A percentile compares a stretch with the other conserved stretches of the same genome.
Evolutionary conservation across 2,113 vertebrate genomes (phyloP).

Genomic region (Ctenomys sociabilis): DNA sequence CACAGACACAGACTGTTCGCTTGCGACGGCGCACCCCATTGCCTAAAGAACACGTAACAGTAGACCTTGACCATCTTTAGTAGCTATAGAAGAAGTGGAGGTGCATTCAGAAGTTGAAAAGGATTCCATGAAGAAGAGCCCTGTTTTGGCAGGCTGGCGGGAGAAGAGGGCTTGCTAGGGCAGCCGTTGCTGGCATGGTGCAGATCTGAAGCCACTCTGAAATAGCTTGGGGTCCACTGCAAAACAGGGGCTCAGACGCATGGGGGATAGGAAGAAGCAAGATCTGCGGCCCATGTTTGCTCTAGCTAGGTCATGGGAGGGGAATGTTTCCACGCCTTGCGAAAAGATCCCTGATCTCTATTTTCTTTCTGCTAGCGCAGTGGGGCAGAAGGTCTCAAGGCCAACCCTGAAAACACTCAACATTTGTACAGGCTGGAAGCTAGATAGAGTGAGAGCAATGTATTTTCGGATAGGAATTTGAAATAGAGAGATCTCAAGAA

Average conservation of each 20-base stretch:
- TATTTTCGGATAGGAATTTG: not conserved
- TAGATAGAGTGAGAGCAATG: not conserved
- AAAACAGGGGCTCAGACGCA: not conserved
- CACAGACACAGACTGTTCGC: not conserved
- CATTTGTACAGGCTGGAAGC: not conserved
- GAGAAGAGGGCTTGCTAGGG: not conserved
- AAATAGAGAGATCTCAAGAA: not conserved
- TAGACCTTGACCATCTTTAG: not conserved
- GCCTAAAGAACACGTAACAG: not conserved
- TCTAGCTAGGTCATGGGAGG: not conserved
- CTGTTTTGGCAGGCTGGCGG: not conserved
- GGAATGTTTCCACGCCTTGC: not conserved
- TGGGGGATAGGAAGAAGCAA: not conserved
- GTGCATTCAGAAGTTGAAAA: not conserved
- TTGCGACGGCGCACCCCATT: not conserved
- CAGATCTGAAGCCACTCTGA: not conserved
- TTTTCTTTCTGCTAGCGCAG: not conserved
- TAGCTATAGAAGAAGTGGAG: slow-evolving; percentile 10
- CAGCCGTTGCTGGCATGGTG: not conserved
- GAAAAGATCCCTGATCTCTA: not conserved
- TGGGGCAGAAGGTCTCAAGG: not conserved
- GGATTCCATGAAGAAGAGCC: not conserved
- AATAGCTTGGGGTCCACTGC: not conserved
- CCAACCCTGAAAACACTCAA: not conserved
- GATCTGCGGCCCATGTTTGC: not conserved